Percentiles rank a stretch among this genome's conserved stretches.
These are phyloP conservation scores for Syrrhaptes paradoxus DNA, from an alignment of 2,113 vertebrate genomes.

Conservation along the genomic window DNA sequence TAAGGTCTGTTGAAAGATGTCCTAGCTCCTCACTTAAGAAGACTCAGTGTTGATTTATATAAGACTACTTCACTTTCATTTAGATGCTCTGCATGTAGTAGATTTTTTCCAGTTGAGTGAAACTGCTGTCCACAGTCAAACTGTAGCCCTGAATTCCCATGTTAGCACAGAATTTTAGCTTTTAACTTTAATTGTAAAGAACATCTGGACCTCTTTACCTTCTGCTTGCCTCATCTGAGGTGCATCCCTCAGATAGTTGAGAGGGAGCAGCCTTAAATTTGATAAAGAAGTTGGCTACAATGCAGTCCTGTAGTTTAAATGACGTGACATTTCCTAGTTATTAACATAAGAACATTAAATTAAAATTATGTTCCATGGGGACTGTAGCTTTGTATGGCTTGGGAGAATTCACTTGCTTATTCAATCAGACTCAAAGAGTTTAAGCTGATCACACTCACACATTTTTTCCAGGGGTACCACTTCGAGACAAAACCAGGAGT, in stretches of 20 bases:
- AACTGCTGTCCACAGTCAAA: neutral
- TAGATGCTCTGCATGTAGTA: neutral
- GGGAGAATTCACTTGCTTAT: neutral
- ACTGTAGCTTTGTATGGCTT: neutral
- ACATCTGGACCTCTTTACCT: neutral
- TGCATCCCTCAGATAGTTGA: neutral
- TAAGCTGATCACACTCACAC: neutral
- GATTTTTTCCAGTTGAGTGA: neutral
- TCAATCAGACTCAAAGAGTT: neutral
- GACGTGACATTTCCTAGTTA: slow-evolving; percentile 40
- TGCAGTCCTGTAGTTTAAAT: slow-evolving; percentile 37
- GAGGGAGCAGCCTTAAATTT: neutral
- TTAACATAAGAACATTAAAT: slow-evolving; percentile 46
- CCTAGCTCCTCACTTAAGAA: neutral
- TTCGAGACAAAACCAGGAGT: neutral
- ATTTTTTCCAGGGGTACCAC: neutral
- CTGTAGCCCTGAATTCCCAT: neutral
- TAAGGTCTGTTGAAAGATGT: neutral
- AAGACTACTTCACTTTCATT: neutral
- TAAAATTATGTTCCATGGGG: neutral
- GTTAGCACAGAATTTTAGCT: neutral
- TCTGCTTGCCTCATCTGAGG: neutral
- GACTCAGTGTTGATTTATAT: neutral
- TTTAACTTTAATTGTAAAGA: neutral
- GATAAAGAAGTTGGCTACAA: neutral